A percentile compares a stretch with the other conserved stretches of the same genome.
Evolutionary conservation across 1,140 invertebrate species (phyloP).

Genomic region (Drosophila ananassae): DNA sequence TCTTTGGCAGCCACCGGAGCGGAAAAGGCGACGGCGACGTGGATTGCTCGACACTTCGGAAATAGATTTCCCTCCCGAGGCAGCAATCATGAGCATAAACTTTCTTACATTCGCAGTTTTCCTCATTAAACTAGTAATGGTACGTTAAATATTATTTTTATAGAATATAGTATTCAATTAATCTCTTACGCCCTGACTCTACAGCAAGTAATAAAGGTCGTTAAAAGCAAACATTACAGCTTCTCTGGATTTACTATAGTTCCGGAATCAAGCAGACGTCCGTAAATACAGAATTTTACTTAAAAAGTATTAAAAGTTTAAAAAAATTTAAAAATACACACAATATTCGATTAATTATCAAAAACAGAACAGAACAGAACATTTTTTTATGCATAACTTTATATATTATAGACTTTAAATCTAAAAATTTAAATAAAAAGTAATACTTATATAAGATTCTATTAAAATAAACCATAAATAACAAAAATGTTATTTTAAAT

Average conservation of each 20-base stretch:
- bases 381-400: too few relatives aligned
- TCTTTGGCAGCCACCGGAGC: constrained; percentile 69
- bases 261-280: constrained; percentile 33
- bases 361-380: too few relatives aligned
- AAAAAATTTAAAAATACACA: not conserved
- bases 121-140: constrained; percentile 92
- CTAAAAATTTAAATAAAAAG: not conserved
- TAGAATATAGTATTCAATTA: too few relatives aligned
- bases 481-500: not conserved
- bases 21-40: constrained; percentile 59
- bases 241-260: constrained; percentile 64
- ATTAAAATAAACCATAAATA: not conserved
- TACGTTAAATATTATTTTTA: constrained; percentile 79
- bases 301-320: not conserved
- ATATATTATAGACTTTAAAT: too few relatives aligned
- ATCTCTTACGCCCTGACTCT: constrained; percentile 7
- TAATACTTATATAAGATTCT: not conserved
- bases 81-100: constrained; percentile 91
- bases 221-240: constrained; percentile 84
- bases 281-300: constrained; percentile 2
- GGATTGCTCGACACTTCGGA: constrained; percentile 84
- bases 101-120: constrained; percentile 93
- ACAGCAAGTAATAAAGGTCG: constrained; percentile 84
- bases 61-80: constrained; percentile 91
- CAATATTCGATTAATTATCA: not conserved